Base-by-base conservation (phyloP, 1,140 invertebrate species). In the Drosophila jambulina region DNA sequence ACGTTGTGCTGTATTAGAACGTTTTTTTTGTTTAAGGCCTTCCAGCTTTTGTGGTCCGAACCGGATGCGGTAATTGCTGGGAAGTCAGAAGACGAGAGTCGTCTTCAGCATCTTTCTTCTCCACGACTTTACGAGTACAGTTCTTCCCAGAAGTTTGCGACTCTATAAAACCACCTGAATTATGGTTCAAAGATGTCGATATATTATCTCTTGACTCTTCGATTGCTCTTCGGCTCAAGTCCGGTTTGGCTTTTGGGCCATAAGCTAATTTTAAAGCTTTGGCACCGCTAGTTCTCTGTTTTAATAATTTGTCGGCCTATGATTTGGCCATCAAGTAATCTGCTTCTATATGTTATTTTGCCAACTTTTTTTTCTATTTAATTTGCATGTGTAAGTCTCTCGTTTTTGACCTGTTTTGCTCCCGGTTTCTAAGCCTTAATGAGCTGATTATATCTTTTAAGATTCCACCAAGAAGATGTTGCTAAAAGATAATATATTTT, bases 1-100 rank as follows among this genome's bases (percentile, higher is more conserved):
- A 71, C 67, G 56, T 70, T 70, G 38, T 69, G 38, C 48, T 29
- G 48, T 38, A 56, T 70, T 69, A 70, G 64, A 70, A 69, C 38
- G 34, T 38, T 63, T 45, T 19, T 34, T 34, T n/a, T 40, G 32
- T 51, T 58, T 21, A 51, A 53, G 75, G 72, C n/a, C 45, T 29
- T 23, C 34, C 27, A 40, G 51, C 60, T 69, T 78, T 85, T 70
- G 74, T 72, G 82, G 85, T 87, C 81, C 71, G 40, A 86, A 82
- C 80, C 84, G 84, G 84, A 88, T 88, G 84, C 86, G 59, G 76
- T 78, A 87, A 87, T 83, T 87, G 84, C 57, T 72, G 72, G 63
- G 61, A 69, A 69, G 65, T 45, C 62, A 42, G 34, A 40, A 17
- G n/a, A 10, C 1, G 3, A 42, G 25, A 25, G 36, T 46, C 12